phyloP scores from a whole-genome alignment of 2,888 invertebrate species.

The Drosophila mercatorum region DNA sequence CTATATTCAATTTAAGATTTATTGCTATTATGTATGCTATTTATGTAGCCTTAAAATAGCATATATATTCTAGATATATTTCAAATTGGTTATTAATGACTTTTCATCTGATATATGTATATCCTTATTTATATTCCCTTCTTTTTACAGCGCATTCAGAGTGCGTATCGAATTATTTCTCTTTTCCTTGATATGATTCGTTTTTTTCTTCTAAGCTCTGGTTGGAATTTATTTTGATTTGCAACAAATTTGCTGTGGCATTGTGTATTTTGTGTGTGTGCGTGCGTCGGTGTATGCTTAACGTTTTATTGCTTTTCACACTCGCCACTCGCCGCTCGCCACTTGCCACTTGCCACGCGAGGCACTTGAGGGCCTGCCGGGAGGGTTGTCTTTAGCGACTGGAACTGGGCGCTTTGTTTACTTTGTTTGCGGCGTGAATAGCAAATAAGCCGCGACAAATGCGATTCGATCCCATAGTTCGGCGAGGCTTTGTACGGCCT shows the following conservation, averaged over 20 bases:
- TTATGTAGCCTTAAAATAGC: too few relatives aligned
- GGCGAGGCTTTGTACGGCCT: conserved; percentile 9
- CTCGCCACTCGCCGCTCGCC: conserved; percentile 38
- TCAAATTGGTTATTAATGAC: too few relatives aligned
- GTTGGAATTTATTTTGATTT: conserved; percentile 77
- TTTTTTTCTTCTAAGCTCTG: conserved; percentile 43
- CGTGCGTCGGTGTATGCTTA: conserved; percentile 50
- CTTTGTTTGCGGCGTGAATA: conserved; percentile 79
- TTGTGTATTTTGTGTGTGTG: conserved; percentile 47
- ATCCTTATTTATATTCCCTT: background rate
- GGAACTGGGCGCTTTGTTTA: conserved; percentile 65
- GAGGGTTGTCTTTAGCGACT: conserved; percentile 57
- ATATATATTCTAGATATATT: too few relatives aligned
- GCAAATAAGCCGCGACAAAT: conserved; percentile 74
- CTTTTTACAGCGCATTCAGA: conserved; percentile 25
- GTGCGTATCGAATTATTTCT: background rate
- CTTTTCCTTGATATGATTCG: conserved; percentile 32
- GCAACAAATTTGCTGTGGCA: conserved; percentile 71
- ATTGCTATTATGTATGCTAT: too few relatives aligned
- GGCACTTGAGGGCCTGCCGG: conserved; percentile 42
- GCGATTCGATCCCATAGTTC: conserved; percentile 43
- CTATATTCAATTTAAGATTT: too few relatives aligned
- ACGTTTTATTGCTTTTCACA: conserved; percentile 75
- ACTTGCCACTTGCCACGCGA: conserved; percentile 39
- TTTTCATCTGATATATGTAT: too few relatives aligned